These are phyloP conservation scores for Andricus grossulariae DNA, from an alignment of 1,140 invertebrate genomes.

Conservation along the genomic window DNA sequence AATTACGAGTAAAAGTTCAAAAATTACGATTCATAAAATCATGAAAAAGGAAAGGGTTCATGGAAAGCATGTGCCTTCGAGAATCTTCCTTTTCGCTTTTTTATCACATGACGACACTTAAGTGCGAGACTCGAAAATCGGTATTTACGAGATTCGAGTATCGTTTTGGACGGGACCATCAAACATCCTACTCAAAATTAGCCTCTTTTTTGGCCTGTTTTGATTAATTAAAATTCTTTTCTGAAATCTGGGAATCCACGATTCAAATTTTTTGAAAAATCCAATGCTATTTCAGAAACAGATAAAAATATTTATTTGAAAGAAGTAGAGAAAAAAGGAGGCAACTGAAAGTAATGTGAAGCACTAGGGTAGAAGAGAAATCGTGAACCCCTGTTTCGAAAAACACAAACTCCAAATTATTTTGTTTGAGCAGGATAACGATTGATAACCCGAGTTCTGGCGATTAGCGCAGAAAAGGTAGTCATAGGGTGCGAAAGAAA, in stretches of 20 bases:
- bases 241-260: slow-evolving; percentile 1
- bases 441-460: neutral
- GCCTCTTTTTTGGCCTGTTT: neutral
- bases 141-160: neutral
- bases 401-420: neutral
- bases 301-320: too few species aligned
- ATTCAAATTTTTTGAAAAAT: neutral
- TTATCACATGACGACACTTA: slow-evolving; percentile 28
- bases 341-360: too few species aligned
- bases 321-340: too few species aligned
- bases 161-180: neutral
- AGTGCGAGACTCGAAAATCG: slow-evolving; percentile 5
- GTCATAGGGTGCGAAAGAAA: slow-evolving; percentile 31
- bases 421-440: neutral
- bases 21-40: slow-evolving; percentile 34
- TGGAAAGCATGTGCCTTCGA: slow-evolving; percentile 27
- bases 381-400: neutral
- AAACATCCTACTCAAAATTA: neutral
- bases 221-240: neutral
- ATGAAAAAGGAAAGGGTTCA: slow-evolving; percentile 13
- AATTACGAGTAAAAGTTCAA: slow-evolving; percentile 33
- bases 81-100: slow-evolving; percentile 18
- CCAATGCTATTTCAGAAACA: neutral
- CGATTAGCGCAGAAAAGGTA: neutral
- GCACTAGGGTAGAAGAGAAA: too few species aligned